Evolutionary conservation across 2,797 vertebrate species (phyloP).

Genomic region (Diceros bicornis): DNA sequence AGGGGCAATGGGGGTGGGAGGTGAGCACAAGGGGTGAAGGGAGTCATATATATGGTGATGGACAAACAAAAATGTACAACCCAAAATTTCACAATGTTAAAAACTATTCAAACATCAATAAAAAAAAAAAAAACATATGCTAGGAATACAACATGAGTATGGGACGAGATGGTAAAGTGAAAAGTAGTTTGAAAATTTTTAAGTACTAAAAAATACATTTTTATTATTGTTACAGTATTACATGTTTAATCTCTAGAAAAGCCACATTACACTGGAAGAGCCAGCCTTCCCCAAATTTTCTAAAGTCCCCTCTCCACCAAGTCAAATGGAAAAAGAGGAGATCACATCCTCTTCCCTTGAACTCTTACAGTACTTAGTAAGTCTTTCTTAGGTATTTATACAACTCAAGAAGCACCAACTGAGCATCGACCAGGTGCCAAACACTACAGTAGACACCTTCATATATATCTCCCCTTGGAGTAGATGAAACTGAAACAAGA

Average conservation of each 20-base stretch:
- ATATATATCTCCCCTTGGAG: neutral
- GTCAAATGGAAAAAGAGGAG: neutral
- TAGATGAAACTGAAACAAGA: neutral
- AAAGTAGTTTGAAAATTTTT: conserved; percentile 5
- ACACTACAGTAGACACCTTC: neutral
- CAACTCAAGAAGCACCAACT: neutral
- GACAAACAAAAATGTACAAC: too few relatives aligned
- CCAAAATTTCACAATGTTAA: too few relatives aligned
- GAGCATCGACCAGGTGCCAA: neutral
- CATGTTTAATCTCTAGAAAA: conserved; percentile 49
- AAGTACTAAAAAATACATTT: conserved; percentile 40
- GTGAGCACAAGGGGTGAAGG: too few relatives aligned
- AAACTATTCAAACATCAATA: too few relatives aligned
- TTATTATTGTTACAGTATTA: neutral
- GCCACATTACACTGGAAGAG: neutral
- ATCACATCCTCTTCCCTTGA: neutral
- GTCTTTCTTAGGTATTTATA: neutral
- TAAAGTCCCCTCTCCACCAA: neutral
- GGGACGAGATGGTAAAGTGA: neutral
- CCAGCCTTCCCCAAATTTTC: conserved; percentile 30
- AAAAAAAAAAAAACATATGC: neutral
- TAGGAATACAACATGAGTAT: neutral
- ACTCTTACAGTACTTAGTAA: neutral
- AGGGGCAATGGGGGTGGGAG: too few relatives aligned
- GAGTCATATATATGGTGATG: too few relatives aligned